Evolutionary conservation across 2,888 invertebrate genomes (phyloP).

Genomic region (Plutella xylostella): DNA sequence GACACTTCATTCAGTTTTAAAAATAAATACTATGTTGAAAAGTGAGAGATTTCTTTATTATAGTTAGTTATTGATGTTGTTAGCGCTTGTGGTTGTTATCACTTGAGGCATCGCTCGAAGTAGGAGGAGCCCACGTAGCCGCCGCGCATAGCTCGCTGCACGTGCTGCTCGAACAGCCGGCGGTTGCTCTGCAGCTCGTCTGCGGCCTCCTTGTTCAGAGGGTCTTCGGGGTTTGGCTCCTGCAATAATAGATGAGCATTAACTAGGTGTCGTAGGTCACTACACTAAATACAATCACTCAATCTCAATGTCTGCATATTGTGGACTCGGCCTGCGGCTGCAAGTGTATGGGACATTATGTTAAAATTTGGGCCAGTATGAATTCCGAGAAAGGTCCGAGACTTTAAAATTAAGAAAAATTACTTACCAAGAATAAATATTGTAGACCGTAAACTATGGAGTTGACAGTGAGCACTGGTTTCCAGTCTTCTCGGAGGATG

Average conservation of each 20-base stretch:
- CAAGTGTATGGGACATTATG: no score
- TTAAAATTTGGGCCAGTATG: no score
- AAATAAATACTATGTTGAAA: no score
- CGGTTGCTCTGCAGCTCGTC: constrained; percentile 96
- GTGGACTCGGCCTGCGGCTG: no score
- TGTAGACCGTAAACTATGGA: constrained; percentile 98
- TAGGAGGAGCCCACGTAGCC: constrained; percentile 94
- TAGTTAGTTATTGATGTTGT: constrained; percentile 2
- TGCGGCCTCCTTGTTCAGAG: constrained; percentile 97
- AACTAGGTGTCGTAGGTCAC: no score
- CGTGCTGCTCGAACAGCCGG: constrained; percentile 95
- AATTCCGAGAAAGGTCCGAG: no score
- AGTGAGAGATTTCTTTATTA: constrained; percentile 9
- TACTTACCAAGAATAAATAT: constrained; percentile 90
- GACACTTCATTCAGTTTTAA: no score
- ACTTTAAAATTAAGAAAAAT: no score
- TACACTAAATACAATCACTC: no score
- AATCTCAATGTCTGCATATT: no score
- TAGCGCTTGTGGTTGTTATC: constrained; percentile 44
- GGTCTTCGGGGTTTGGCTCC: constrained; percentile 99
- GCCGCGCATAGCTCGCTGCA: constrained; percentile 95
- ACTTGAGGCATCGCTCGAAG: constrained; percentile 97
- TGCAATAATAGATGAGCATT: no score
- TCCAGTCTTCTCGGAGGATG: constrained; percentile 98
- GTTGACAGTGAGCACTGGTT: constrained; percentile 97